Conservation (phyloP, 2,797 vertebrate genomes). For the Setipinna tenuifilis region DNA sequence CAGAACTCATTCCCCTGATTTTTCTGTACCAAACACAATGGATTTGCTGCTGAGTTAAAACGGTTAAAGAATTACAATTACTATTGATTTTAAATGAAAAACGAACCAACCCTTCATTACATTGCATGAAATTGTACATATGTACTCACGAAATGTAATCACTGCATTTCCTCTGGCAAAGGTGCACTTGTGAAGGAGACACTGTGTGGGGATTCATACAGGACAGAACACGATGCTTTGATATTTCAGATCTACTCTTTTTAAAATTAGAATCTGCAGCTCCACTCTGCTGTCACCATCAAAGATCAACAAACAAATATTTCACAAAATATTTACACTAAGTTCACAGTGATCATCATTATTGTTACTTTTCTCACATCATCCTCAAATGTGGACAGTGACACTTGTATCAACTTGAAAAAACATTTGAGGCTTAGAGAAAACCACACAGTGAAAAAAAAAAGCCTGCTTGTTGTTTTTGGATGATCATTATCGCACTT, state of each 20-base stretch:
- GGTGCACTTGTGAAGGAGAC: too few relatives aligned
- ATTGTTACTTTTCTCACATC: background rate
- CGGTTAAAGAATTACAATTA: background rate
- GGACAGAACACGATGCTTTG: background rate
- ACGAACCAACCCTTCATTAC: background rate
- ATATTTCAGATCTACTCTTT: background rate
- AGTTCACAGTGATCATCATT: background rate
- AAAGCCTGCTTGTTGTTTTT: background rate
- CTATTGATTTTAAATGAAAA: background rate
- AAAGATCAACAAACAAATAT: background rate
- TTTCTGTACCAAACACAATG: background rate
- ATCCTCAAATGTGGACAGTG: background rate
- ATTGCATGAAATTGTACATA: too few relatives aligned
- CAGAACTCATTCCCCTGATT: background rate
- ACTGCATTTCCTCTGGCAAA: background rate
- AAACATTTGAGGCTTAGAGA: background rate
- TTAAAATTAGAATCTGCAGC: background rate
- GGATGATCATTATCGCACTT: too few relatives aligned
- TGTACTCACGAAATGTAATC: background rate
- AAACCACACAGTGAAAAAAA: background rate
- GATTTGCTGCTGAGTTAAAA: background rate
- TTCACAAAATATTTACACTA: too few relatives aligned
- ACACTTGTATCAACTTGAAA: background rate
- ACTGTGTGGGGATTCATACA: too few relatives aligned
- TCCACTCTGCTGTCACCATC: background rate